Conservation (phyloP, 2,888 invertebrate genomes). For the Lagria hirta region DNA sequence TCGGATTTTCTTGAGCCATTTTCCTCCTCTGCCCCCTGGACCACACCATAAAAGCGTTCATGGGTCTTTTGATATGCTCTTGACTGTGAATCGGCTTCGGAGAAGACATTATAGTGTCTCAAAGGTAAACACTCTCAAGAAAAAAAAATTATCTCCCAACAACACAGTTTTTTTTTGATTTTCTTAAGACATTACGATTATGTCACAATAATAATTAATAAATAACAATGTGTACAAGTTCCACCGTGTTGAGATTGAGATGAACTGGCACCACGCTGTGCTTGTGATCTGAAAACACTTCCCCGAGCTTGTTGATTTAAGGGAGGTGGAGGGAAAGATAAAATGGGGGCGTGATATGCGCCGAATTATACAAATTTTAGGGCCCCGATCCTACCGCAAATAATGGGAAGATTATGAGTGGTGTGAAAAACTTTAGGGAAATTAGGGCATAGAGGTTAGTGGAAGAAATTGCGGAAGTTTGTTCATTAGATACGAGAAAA, state of each 20-base stretch:
- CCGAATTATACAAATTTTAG: conserved; percentile 42
- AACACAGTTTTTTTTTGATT: conserved; percentile 1
- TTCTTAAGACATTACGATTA: conserved; percentile 13
- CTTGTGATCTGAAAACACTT: conserved; percentile 37
- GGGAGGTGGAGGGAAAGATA: conserved; percentile 34
- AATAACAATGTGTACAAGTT: conserved; percentile 14
- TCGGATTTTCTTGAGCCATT: conserved; percentile 92
- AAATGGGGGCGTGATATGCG: conserved; percentile 42
- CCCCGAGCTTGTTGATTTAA: conserved; percentile 36
- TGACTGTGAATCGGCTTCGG: conserved; percentile 50
- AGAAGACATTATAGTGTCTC: conserved; percentile 43
- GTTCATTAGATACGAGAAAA: too few relatives aligned
- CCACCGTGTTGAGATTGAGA: conserved; percentile 26
- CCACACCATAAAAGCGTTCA: conserved; percentile 90
- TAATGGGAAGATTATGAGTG: conserved; percentile 25
- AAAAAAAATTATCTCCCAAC: not conserved
- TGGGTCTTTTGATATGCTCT: conserved; percentile 74
- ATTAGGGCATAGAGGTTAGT: not conserved
- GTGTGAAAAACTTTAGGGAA: not conserved
- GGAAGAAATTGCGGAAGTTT: not conserved
- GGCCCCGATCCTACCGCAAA: conserved; percentile 32
- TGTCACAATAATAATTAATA: too few relatives aligned
- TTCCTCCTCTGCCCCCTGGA: conserved; percentile 84
- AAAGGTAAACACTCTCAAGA: too few relatives aligned
- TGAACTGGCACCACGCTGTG: conserved; percentile 34